Evolutionary conservation across 2,113 vertebrate genomes (phyloP).

Genomic region (Sorex fumeus): DNA sequence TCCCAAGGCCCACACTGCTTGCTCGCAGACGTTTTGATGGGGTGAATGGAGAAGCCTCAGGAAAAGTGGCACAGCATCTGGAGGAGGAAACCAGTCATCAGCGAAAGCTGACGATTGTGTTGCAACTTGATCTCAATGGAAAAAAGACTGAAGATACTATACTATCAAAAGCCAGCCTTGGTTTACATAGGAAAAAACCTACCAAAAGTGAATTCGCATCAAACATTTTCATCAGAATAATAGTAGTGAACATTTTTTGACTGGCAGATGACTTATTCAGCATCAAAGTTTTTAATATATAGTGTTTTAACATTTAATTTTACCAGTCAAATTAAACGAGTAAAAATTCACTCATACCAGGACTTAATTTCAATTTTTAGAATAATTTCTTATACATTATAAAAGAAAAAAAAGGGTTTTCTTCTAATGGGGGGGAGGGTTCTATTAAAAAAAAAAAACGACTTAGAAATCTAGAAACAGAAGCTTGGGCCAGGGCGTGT

Average conservation of each 20-base stretch:
- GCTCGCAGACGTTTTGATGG: conserved; percentile 98
- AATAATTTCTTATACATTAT: conserved; percentile 5
- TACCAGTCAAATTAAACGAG: neutral
- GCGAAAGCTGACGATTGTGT: neutral
- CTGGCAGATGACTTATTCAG: conserved; percentile 7
- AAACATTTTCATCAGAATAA: conserved; percentile 62
- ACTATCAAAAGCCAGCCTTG: conserved; percentile 19
- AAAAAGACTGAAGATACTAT: neutral
- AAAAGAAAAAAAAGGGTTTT: neutral
- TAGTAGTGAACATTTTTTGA: too few relatives aligned
- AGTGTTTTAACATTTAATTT: neutral
- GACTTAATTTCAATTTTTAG: conserved; percentile 31
- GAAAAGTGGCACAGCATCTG: conserved; percentile 98
- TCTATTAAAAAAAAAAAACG: too few relatives aligned
- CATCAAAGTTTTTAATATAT: conserved; percentile 47
- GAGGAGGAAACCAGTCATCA: conserved; percentile 54
- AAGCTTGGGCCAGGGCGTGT: too few relatives aligned
- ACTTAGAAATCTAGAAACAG: too few relatives aligned
- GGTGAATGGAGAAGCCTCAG: conserved; percentile 96
- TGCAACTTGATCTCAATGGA: neutral
- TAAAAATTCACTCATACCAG: conserved; percentile 36
- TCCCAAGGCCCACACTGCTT: conserved; percentile 98
- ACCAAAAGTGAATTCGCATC: conserved; percentile 21
- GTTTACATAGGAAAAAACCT: neutral
- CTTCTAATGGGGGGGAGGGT: too few relatives aligned